Evolutionary conservation across 2,888 invertebrate species (phyloP), one percentile per base, ranked within the genome.

Genomic region (Junonia oenone): DNA sequence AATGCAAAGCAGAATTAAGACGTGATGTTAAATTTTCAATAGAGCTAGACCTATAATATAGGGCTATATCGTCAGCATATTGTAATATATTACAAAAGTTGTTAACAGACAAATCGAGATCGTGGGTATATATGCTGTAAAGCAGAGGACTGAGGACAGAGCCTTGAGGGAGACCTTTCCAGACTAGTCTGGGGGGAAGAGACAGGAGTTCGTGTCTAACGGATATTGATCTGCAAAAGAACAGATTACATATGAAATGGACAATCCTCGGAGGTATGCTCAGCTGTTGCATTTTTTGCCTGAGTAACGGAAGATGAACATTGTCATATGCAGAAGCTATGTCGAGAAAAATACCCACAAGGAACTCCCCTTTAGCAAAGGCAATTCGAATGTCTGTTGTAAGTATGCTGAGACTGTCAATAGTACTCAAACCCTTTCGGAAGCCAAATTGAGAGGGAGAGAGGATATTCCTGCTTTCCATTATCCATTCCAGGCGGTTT

Each of bases 161-260:
- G 0, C 66, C 63, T 33, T 64, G 60, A 11, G 62, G 64, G 2
- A 61, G 51, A 4, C 65, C 63, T 26, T 59, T 60, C 61, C 58
- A 64, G 2, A 61, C 35, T 1, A 19, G 2, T 51, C 58, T 58
- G 8, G 48, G 47, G 8, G 59, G 55, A 33, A 46, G 27, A 3
- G n/a, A 13, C 6, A 5, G 2, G 8, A 19, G 14, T 13, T 2
- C 9, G 13, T 22, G 8, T 9, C 9, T 43, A 22, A 54, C 26
- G 0, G 1, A 3, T 13, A 59, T 45, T 6, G 31, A 26, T 29
- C 58, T 17, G n/a, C 11, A 15, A 6, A 45, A 49, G 0, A 69
- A 19, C 1, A 65, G 8, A 13, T 64, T 62, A 6, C 14, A 52
- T n/a, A 66, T 63, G 35, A 64, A 63, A 3, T 58, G 45, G 8